These are phyloP conservation scores for Hemicordylus capensis DNA, from an alignment of 2,113 vertebrate species.

Conservation along the genomic window DNA sequence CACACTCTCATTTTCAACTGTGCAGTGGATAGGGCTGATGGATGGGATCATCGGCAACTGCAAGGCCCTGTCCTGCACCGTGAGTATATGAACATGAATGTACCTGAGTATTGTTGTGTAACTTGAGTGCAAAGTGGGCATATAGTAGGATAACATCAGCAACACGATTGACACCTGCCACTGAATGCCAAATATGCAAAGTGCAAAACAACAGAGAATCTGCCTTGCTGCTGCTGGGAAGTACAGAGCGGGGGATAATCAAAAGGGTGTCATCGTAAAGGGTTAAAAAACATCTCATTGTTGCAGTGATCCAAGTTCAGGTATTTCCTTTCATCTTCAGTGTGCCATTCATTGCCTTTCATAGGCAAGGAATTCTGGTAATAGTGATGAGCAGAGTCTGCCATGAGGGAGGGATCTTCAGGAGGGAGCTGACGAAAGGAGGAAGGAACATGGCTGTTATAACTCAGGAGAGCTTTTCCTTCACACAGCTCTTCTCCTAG, in stretches of 20 bases:
- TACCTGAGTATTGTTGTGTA: neutral
- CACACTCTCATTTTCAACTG: too few species aligned
- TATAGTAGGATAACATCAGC: conserved; percentile 5
- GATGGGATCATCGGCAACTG: too few species aligned
- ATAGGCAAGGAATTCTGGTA: neutral
- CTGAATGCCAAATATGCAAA: fast-evolving
- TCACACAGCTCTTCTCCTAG: conserved; percentile 19
- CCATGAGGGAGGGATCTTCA: conserved; percentile 39
- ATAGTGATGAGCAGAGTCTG: neutral
- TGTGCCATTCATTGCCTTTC: conserved; percentile 11
- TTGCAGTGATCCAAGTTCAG: conserved; percentile 39
- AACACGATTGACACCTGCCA: fast-evolving
- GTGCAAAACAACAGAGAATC: neutral
- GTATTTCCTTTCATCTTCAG: neutral
- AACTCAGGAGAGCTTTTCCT: conserved; percentile 24
- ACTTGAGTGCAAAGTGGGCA: fast-evolving
- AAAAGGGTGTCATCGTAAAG: conserved; percentile 19
- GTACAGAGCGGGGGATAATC: fast-evolving
- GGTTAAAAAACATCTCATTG: conserved; percentile 41
- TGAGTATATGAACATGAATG: too few species aligned
- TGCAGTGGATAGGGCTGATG: too few species aligned
- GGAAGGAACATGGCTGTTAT: neutral
- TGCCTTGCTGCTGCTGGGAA: neutral
- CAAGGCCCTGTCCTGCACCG: too few species aligned
- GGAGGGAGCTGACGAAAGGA: neutral